Evolutionary conservation across 2,888 invertebrate species (phyloP).

Genomic region (Hyles lineata): DNA sequence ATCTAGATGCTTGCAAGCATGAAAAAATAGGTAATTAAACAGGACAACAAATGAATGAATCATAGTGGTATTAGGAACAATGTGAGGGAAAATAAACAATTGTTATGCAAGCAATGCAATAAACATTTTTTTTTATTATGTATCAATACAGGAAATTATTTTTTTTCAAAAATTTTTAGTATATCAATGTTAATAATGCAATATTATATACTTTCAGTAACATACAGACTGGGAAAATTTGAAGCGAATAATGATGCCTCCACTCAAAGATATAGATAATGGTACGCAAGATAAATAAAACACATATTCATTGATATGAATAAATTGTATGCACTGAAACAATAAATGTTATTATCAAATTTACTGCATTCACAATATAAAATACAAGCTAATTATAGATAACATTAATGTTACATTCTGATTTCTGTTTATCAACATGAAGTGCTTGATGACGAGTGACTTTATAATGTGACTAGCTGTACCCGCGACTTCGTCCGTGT

Average conservation of each 20-base stretch:
- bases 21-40: not conserved
- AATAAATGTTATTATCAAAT: conserved; percentile 37
- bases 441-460: not conserved
- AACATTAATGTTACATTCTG: conserved; percentile 36
- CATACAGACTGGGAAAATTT: no score
- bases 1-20: not conserved
- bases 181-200: no score
- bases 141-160: no score
- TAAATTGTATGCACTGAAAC: not conserved
- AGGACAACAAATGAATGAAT: conserved; percentile 3
- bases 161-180: no score
- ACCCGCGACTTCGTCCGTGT: no score
- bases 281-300: not conserved
- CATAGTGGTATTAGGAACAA: not conserved
- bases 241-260: no score
- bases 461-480: not conserved
- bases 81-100: not conserved
- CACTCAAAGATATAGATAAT: not conserved
- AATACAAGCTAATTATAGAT: conserved; percentile 41
- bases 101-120: not conserved
- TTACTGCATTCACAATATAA: conserved; percentile 33
- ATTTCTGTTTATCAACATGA: conserved; percentile 39
- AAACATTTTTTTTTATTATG: no score
- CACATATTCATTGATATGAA: not conserved
- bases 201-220: no score